Evolutionary conservation across 2,888 invertebrate species (phyloP).

Genomic region (Netelia fuscicornis): DNA sequence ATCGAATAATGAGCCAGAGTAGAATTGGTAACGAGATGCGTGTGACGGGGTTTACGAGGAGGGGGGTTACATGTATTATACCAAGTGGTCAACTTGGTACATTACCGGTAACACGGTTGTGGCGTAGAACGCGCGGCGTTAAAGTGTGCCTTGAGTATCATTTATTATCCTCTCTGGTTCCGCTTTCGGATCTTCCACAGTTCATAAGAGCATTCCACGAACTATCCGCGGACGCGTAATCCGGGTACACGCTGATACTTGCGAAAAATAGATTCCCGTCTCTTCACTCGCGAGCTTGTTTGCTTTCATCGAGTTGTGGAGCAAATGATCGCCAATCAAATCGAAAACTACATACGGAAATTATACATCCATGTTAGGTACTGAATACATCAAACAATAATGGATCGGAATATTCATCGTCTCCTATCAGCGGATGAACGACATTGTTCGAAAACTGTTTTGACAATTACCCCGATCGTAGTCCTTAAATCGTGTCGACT

Average conservation of each 20-base stretch:
- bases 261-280: neutral
- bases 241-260: neutral
- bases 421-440: neutral
- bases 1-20: conserved; percentile 60
- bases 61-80: conserved; percentile 40
- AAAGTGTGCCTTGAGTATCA: conserved; percentile 24
- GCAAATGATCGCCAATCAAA: conserved; percentile 34
- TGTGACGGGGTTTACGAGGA: conserved; percentile 43
- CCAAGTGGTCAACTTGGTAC: conserved; percentile 43
- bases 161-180: conserved; percentile 34
- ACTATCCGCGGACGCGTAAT: conserved; percentile 5
- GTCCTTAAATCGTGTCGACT: neutral
- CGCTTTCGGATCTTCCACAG: neutral
- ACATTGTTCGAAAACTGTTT: neutral
- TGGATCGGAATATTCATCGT: conserved; percentile 19
- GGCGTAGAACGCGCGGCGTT: neutral
- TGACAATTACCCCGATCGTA: neutral
- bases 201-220: neutral
- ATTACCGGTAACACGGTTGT: conserved; percentile 30
- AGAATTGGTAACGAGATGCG: conserved; percentile 61
- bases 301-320: neutral
- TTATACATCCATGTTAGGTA: conserved; percentile 4
- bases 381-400: conserved; percentile 21
- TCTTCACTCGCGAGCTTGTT: neutral
- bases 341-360: conserved; percentile 18